These are phyloP conservation scores for Diaperis boleti DNA, from an alignment of 2,888 invertebrate species.

Conservation along the genomic window DNA sequence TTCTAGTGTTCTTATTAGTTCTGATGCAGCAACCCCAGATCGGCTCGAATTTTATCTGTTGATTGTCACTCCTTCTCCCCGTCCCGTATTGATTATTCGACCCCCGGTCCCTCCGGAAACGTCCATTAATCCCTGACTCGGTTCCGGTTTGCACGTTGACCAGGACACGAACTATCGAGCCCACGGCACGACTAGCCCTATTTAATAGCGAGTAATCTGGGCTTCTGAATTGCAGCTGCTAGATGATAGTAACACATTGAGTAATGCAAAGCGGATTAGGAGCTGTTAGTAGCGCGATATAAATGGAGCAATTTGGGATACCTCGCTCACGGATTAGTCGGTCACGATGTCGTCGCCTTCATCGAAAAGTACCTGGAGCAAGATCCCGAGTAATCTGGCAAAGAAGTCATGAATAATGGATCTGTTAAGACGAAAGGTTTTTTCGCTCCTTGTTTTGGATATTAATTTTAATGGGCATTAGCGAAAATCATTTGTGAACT, in stretches of 20 bases:
- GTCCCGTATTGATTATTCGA: constrained; percentile 46
- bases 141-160: constrained; percentile 30
- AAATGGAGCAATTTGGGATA: constrained; percentile 56
- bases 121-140: constrained; percentile 34
- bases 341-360: neutral
- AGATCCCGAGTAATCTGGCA: too few relatives aligned
- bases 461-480: too few relatives aligned
- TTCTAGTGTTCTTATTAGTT: too few relatives aligned
- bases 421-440: too few relatives aligned
- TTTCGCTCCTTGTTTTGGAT: too few relatives aligned
- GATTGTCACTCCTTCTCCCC: too few relatives aligned
- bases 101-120: constrained; percentile 21
- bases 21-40: too few relatives aligned
- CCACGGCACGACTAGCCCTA: constrained; percentile 29
- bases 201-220: constrained; percentile 49
- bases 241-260: constrained; percentile 52
- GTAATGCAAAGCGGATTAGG: constrained; percentile 55
- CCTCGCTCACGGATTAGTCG: constrained; percentile 52
- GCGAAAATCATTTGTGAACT: too few relatives aligned
- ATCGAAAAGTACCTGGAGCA: neutral
- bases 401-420: too few relatives aligned
- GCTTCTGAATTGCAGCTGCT: constrained; percentile 47
- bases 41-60: too few relatives aligned
- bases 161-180: constrained; percentile 19
- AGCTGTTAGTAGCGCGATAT: constrained; percentile 55